Evolutionary conservation across 2,797 vertebrate species (phyloP).

Genomic region (Uromys caudimaculatus): DNA sequence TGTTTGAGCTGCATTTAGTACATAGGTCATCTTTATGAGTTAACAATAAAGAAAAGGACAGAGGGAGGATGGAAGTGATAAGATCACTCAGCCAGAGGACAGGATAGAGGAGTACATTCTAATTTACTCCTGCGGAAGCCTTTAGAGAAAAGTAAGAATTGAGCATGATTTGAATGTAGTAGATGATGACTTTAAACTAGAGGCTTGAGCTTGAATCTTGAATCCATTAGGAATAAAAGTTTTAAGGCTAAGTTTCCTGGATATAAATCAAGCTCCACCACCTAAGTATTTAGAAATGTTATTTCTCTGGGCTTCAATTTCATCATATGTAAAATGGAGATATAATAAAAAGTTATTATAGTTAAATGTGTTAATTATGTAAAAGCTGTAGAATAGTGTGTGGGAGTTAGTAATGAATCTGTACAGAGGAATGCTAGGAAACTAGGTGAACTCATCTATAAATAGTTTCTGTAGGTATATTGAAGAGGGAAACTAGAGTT

Average conservation of each 20-base stretch:
- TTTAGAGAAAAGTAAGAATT: background rate
- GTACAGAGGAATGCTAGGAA: background rate
- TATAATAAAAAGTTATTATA: conserved; percentile 36
- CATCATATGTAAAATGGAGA: conserved; percentile 17
- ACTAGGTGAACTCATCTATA: conserved; percentile 44
- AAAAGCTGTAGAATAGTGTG: conserved; percentile 21
- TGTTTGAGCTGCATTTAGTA: background rate
- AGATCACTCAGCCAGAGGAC: background rate
- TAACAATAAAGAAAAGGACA: background rate
- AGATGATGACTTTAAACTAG: background rate
- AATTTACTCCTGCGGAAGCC: background rate
- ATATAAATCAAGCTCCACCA: conserved; percentile 7
- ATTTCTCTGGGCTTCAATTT: background rate
- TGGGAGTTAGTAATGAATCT: conserved; percentile 47
- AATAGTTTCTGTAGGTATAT: conserved; percentile 37
- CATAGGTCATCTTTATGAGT: background rate
- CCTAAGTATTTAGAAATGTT: conserved; percentile 13
- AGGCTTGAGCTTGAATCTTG: conserved; percentile 26
- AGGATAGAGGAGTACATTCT: background rate
- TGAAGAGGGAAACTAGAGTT: conserved; percentile 21
- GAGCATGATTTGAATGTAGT: conserved; percentile 33
- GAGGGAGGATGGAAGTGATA: background rate
- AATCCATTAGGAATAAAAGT: conserved; percentile 23
- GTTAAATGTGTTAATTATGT: conserved; percentile 48
- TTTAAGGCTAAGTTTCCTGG: conserved; percentile 25